Conservation (phyloP, 1,140 invertebrate genomes). For the Lepidurus packardi region DNA sequence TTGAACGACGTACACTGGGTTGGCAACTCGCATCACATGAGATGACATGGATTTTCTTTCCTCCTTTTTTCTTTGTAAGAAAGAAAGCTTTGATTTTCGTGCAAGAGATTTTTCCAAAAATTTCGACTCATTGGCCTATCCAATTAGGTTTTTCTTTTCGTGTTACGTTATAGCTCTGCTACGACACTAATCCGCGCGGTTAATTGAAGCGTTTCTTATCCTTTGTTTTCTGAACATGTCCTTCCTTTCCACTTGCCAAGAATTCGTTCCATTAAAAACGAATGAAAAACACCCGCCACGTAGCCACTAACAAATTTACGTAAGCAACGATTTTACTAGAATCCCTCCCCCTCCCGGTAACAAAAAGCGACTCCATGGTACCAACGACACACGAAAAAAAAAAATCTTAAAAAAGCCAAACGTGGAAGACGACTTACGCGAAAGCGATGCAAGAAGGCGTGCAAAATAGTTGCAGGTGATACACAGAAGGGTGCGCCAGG, state of each 20-base stretch:
- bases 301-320: background rate
- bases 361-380: background rate
- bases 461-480: slow-evolving; percentile 14
- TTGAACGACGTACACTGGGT: slow-evolving; percentile 15
- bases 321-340: background rate
- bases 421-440: slow-evolving; percentile 17
- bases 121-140: background rate
- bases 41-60: slow-evolving; percentile 22
- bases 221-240: too few relatives aligned
- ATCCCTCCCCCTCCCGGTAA: background rate
- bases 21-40: slow-evolving; percentile 21
- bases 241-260: background rate
- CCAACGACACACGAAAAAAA: background rate
- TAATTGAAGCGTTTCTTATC: too few relatives aligned
- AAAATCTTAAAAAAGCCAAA: background rate
- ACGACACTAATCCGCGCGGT: too few relatives aligned
- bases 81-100: slow-evolving; percentile 6
- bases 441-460: slow-evolving; percentile 21
- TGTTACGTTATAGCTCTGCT: background rate
- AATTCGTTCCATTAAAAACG: background rate
- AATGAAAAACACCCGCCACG: background rate
- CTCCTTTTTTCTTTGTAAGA: background rate
- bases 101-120: background rate
- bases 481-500: slow-evolving; percentile 4
- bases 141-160: background rate